Evolutionary conservation across 2,797 vertebrate genomes (phyloP), one percentile per base, ranked within the genome.

Genomic region (Spheniscus humboldti): DNA sequence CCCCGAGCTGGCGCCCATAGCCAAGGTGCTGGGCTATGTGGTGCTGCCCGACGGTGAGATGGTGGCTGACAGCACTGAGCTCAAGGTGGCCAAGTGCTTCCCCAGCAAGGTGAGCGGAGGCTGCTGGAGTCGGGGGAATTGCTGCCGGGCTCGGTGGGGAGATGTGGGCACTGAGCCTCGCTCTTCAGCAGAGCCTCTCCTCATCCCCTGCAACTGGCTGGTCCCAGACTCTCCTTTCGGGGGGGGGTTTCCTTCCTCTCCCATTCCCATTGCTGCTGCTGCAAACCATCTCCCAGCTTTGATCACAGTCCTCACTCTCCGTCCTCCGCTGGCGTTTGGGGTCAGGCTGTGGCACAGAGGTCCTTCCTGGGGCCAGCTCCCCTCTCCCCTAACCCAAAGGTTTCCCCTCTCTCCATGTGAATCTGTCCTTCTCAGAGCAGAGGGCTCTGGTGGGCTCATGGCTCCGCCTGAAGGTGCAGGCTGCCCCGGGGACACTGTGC

Each of bases 401-500:
- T 33, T 86, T 75, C 23, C 23, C 7, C 20, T 43, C 37, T 23
- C 23, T 57, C 56, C 95, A 98, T 98, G 98, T 98, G 50, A 97
- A 97, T 62, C 91, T 98, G 86, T 96, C 95, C 79, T 98, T 98
- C 91, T 96, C 96, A 0, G 96, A 98, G 9, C 33, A 83, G 23
- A 96, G 97, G 78, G 87, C 97, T 88, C 92, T 98, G 50, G 98
- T 98, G 18, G 98, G 97, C 15, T 97, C 96, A 12, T 90, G 79
- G 88, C 97, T 97, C 9, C 94, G 18, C 2, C 83, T 99, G 60
- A 96, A 76, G 31, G 78, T 99, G 30, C 93, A 97, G 94, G 98
- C 98, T 74, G 79, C 95, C 4, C 98, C 98, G 0, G 97, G 98
- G 9, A 98, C 98, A 6, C 45, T 99, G 71, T 99, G 98, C 77